These are phyloP conservation scores for Antechinus flavipes DNA, from an alignment of 2,113 vertebrate species.

Conservation along the genomic window DNA sequence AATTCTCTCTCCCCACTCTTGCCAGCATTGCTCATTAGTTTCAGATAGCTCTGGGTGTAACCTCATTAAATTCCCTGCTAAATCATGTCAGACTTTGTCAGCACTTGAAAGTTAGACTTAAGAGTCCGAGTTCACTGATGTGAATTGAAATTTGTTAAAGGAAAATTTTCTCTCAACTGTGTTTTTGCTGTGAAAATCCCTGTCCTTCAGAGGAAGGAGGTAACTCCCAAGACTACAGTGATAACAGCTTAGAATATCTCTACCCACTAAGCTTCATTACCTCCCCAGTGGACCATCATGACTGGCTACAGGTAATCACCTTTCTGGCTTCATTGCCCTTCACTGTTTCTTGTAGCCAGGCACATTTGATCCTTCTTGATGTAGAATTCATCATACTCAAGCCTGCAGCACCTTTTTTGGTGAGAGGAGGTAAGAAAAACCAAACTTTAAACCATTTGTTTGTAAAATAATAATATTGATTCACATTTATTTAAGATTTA, in stretches of 20 bases:
- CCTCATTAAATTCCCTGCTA: not conserved
- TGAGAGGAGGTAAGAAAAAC: not conserved
- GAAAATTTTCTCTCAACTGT: not conserved
- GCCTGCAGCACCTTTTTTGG: not conserved
- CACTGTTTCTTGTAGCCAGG: not conserved
- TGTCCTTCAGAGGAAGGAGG: not conserved
- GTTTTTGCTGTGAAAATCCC: not conserved
- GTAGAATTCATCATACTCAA: not conserved
- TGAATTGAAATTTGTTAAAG: not conserved
- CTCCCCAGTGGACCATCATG: not conserved
- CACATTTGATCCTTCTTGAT: too few species aligned
- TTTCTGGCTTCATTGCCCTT: not conserved
- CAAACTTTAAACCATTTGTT: not conserved
- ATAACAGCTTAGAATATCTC: not conserved
- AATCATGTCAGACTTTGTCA: not conserved
- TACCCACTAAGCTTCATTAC: not conserved
- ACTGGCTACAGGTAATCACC: not conserved
- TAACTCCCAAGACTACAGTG: not conserved
- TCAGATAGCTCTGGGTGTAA: not conserved
- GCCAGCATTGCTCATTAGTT: not conserved
- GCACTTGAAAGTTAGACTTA: not conserved
- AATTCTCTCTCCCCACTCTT: too few species aligned
- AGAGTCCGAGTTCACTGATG: rapidly evolving
- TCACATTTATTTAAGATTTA: not conserved
- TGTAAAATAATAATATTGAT: not conserved